Base-by-base conservation (phyloP, 2,888 invertebrate genomes). In the Argyra leucocephala region DNA sequence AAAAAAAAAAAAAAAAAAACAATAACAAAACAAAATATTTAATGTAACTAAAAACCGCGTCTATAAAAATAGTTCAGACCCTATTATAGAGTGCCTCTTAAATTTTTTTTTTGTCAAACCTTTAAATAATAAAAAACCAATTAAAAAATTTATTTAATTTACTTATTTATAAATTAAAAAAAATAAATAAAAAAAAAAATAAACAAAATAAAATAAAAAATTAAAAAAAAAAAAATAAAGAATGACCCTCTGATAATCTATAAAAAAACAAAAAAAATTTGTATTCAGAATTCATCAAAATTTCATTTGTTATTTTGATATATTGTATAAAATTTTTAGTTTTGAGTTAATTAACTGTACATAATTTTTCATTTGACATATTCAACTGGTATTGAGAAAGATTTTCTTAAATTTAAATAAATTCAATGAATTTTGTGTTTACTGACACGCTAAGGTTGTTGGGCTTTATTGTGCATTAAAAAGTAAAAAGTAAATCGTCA, bases 71-170 rank as follows among this genome's bases (percentile, higher is more conserved):
- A 31, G 10, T n/a, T n/a, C n/a, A n/a, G 10, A 31, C 10, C 10
- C 10, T 31, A 7, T 31, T 31, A 10, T n/a, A n/a, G n/a, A 31
- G 31, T 31, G 31, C 9, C 31, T 31, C 18, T 48, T 48, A 9
- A 48, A 48, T 48, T 48, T 15, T n/a, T 15, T 9, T 48, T 48
- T 18, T 48, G n/a, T 48, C 15, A 15, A 48, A 48, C 15, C 15
- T 48, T 48, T 48, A 48, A 48, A 48, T 48, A 48, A 48, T 48
- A 48, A 48, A 48, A 48, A 48, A 48, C 48, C 48, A 48, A 48
- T 48, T 48, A 48, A 48, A 48, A 48, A 48, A 48, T 48, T 48
- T 48, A 48, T 48, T 12, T 48, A 12, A 18, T 48, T 48, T 48
- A 18, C 15, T 48, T 48, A 15, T 48, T 48, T n/a, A 2, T 1